Evolutionary conservation across 2,113 vertebrate genomes (phyloP).

Genomic region (Lutjanus erythropterus): DNA sequence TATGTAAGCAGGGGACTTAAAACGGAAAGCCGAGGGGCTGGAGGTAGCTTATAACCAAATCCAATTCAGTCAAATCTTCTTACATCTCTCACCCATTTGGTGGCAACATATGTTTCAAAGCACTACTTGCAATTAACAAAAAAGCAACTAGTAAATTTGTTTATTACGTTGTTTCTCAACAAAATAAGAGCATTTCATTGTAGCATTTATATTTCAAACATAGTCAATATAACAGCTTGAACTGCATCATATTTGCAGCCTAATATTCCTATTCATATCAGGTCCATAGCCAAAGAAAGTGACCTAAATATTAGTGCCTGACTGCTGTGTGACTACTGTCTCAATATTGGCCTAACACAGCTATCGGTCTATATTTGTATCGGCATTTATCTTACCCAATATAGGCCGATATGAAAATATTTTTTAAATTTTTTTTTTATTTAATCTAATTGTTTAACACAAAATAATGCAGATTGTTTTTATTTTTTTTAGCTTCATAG

Average conservation of each 20-base stretch:
- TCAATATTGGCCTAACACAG: too few relatives aligned
- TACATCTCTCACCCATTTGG: conserved; percentile 69
- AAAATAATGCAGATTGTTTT: too few relatives aligned
- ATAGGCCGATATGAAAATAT: too few relatives aligned
- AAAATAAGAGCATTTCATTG: conserved; percentile 20
- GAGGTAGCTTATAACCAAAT: conserved; percentile 82
- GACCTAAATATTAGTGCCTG: conserved; percentile 23
- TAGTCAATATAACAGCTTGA: not conserved
- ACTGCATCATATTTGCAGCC: conserved; percentile 3
- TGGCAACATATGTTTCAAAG: conserved; percentile 43
- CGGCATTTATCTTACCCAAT: too few relatives aligned
- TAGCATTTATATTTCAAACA: not conserved
- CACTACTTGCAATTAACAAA: not conserved
- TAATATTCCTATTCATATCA: conserved; percentile 5
- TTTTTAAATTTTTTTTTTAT: too few relatives aligned
- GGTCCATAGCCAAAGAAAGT: not conserved
- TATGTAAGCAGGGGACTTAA: conserved; percentile 84
- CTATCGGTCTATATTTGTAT: too few relatives aligned
- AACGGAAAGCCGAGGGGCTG: conserved; percentile 82
- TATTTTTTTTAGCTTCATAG: too few relatives aligned
- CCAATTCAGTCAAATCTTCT: conserved; percentile 85
- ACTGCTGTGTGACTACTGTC: too few relatives aligned
- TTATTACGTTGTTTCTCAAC: not conserved
- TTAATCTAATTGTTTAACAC: too few relatives aligned
- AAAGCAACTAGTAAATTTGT: not conserved